Conservation (phyloP, 2,888 invertebrate genomes). For the Ceraclea dissimilis region DNA sequence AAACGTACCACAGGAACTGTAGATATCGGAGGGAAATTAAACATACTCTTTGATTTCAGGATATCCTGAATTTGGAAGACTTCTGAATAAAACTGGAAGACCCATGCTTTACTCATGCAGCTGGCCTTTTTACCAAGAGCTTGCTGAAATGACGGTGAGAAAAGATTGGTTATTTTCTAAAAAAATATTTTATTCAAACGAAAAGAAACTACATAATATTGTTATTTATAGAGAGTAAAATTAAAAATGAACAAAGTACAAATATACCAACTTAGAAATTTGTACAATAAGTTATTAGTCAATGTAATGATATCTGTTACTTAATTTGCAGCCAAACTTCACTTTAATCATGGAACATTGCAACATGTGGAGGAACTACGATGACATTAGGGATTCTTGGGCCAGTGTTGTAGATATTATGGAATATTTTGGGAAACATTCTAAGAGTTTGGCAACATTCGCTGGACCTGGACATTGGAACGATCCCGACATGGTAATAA, state of each 20-base stretch:
- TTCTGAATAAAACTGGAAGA: conserved; percentile 65
- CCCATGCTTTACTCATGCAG: conserved; percentile 75
- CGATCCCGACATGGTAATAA: conserved; percentile 61
- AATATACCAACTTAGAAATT: too few relatives aligned
- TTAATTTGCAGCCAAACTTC: conserved; percentile 51
- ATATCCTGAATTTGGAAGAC: conserved; percentile 61
- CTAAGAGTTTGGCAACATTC: conserved; percentile 49
- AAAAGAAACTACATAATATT: neutral
- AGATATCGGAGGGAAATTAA: too few relatives aligned
- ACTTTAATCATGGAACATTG: conserved; percentile 47
- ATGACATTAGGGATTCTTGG: conserved; percentile 58
- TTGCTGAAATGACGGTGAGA: conserved; percentile 40
- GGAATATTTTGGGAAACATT: conserved; percentile 53
- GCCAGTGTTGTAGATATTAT: conserved; percentile 47
- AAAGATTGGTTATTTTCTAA: neutral
- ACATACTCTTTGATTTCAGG: conserved; percentile 35
- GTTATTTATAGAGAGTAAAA: too few relatives aligned
- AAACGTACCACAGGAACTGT: too few relatives aligned
- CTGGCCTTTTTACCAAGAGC: conserved; percentile 70
- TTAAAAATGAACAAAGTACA: too few relatives aligned
- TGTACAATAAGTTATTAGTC: neutral
- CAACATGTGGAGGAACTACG: conserved; percentile 61
- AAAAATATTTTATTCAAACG: neutral
- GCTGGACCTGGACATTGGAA: conserved; percentile 64
- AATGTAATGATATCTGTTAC: too few relatives aligned